These are phyloP conservation scores for Mus minutoides DNA, from an alignment of 2,797 vertebrate genomes.

Conservation along the genomic window DNA sequence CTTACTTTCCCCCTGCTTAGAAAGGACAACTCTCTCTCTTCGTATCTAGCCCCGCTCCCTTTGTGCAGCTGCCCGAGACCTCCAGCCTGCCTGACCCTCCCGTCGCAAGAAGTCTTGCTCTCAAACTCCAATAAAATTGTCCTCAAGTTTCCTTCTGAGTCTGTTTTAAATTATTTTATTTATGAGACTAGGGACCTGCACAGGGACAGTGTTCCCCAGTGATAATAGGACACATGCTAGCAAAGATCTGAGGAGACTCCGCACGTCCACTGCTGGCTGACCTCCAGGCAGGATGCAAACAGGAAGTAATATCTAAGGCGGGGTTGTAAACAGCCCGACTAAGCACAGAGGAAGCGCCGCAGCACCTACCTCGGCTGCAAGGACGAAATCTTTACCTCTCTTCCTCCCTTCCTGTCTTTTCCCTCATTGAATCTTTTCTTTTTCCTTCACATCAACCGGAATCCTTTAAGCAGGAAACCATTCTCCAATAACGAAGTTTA, in stretches of 20 bases:
- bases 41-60: background rate
- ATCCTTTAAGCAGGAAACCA: background rate
- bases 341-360: fast-evolving
- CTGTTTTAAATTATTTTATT: background rate
- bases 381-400: background rate
- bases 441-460: background rate
- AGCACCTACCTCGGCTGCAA: background rate
- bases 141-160: background rate
- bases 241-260: background rate
- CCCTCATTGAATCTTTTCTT: background rate
- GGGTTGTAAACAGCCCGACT: background rate
- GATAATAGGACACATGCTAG: background rate
- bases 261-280: background rate
- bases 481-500: background rate
- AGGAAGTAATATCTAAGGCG: background rate
- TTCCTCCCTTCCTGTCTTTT: background rate
- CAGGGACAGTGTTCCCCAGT: background rate
- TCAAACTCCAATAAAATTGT: background rate
- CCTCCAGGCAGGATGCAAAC: background rate
- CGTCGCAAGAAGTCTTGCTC: background rate
- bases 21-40: background rate
- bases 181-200: background rate
- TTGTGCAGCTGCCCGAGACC: background rate
- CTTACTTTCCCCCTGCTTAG: background rate
- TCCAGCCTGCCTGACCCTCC: background rate